Base-by-base conservation (phyloP, 1,140 invertebrate genomes). In the Dufourea novaeangliae region DNA sequence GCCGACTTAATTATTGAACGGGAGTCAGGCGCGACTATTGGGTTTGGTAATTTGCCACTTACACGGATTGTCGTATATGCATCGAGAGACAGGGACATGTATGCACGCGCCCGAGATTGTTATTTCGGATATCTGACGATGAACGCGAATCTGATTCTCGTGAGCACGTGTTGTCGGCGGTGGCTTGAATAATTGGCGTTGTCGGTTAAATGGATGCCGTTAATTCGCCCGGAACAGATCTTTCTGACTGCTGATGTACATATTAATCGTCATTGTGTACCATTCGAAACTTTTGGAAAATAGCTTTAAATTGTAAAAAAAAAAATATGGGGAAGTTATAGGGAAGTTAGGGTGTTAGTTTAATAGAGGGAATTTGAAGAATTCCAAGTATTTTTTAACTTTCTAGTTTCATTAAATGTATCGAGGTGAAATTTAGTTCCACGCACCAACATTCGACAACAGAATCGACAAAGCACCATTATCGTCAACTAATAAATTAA, bases 1-100 rank as follows among this genome's bases (percentile, higher is more conserved):
- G 79, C 67, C 78, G 79, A 84, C 83, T 85, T 85, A 85, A 85
- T 85, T 85, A 84, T 85, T 81, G 82, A 85, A 85, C 82, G 82
- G 79, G 83, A 79, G 80, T 84, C 81, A 84, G 77, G 77, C 82
- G 80, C 81, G 81, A 83, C 82, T 84, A 84, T 84, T 80, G 82
- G 81, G 81, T 84, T 84, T 84, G 78, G 81, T 84, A 83, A 84
- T 84, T 83, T 84, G 81, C 82, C 82, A 84, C 81, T 84, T 84
- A 84, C 82, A 83, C 82, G 82, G 77, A 84, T 84, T 83, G 82
- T 84, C 82, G 77, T 84, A 80, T 83, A 72, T 50, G 69, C 50
- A 46, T 54, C 64, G 81, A 56, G 81, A 72, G 67, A 76, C 54
- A 62, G 67, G 66, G 44, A 34, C 44, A 63, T 52, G 79, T 57